Evolutionary conservation across 1,140 invertebrate species (phyloP).

Genomic region (Orchesella cincta): DNA sequence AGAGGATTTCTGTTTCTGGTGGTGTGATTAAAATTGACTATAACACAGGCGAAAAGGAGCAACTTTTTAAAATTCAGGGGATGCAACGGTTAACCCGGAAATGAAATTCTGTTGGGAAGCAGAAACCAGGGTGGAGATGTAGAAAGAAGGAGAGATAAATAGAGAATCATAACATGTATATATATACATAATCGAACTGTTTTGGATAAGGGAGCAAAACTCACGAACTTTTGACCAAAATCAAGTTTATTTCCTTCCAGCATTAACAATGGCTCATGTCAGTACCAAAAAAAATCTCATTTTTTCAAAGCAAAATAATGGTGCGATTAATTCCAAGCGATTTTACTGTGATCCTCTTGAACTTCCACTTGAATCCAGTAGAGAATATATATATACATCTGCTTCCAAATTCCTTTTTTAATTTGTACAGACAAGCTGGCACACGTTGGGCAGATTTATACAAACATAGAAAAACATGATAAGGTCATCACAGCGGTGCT

Average conservation of each 20-base stretch:
- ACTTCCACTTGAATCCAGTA: neutral
- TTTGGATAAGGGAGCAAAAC: neutral
- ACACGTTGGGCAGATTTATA: neutral
- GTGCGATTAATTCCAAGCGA: conserved; percentile 23
- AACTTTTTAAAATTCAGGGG: conserved; percentile 28
- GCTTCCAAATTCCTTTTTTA: neutral
- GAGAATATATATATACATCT: neutral
- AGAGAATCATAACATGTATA: neutral
- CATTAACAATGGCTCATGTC: neutral
- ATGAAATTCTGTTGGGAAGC: conserved; percentile 23
- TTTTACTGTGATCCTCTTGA: conserved; percentile 26
- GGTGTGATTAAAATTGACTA: conserved; percentile 6
- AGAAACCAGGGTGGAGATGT: neutral
- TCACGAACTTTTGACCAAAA: conserved; percentile 13
- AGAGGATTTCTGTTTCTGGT: neutral
- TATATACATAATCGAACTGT: neutral
- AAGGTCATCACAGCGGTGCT: conserved; percentile 19
- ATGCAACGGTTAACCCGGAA: conserved; percentile 25
- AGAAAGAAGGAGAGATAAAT: conserved; percentile 26
- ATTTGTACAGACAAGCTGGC: too few species aligned
- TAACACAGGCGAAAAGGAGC: neutral
- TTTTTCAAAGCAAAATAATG: conserved; percentile 11
- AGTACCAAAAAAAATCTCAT: neutral
- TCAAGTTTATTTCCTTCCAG: neutral
- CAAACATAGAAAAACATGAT: conserved; percentile 4